Percentiles rank a stretch among this genome's conserved stretches.
These are phyloP conservation scores for Circaetus cinerascens DNA, from an alignment of 2,113 vertebrate genomes.

Conservation along the genomic window DNA sequence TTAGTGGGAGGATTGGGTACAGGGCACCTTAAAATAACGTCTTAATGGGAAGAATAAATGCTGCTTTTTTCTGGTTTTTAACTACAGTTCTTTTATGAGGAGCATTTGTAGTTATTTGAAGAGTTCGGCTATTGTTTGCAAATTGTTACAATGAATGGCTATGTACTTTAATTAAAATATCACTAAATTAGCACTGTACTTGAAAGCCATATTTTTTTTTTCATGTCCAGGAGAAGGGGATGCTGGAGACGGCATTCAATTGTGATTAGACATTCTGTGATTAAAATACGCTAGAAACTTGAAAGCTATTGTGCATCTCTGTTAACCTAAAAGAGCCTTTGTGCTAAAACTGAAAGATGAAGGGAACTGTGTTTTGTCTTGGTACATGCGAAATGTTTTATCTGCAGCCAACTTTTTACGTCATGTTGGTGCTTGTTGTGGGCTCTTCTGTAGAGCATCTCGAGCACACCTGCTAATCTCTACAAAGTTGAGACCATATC, in stretches of 20 bases:
- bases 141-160: not conserved
- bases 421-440: not conserved
- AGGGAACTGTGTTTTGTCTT: not conserved
- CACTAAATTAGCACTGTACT: rapidly evolving
- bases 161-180: not conserved
- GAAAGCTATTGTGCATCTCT: not conserved
- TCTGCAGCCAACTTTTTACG: not conserved
- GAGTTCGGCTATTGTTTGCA: not conserved
- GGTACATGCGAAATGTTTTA: not conserved
- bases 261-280: not conserved
- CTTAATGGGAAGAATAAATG: no score
- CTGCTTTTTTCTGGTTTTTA: not conserved
- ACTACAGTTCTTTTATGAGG: not conserved
- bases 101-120: not conserved
- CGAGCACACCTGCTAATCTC: not conserved
- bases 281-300: not conserved
- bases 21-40: rapidly evolving
- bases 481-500: rapidly evolving
- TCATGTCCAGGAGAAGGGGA: not conserved
- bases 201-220: rapidly evolving
- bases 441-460: not conserved
- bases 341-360: not conserved
- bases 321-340: not conserved
- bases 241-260: not conserved
- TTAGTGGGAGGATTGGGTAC: not conserved